Base-by-base conservation (phyloP, 2,113 vertebrate species). In the Scartelaos histophorus region DNA sequence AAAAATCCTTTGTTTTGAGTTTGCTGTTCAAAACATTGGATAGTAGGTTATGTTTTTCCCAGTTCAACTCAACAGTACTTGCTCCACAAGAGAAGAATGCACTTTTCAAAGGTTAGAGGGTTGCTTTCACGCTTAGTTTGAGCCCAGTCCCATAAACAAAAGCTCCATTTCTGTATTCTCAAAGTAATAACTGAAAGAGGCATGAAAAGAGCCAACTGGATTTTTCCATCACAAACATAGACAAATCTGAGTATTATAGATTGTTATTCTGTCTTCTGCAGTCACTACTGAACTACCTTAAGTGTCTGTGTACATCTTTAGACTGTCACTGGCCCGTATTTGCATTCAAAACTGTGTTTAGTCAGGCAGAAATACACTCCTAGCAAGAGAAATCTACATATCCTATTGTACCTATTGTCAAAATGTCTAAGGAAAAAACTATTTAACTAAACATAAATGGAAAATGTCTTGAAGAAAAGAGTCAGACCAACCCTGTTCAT, bases 221-320 rank as follows among this genome's bases (percentile, higher is more conserved):
- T 69, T 78, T 79, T 72, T 78, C 49, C 11, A 75, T 73, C 53
- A 67, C 76, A 79, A 84, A 76, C 9, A 4, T 2, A n/a, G 69
- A 70, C 13, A 7, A 16, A 56, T 17, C 3, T 75, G 24, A 58
- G 13, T 21, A 69, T 21, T 22, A 29, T 56, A 11, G 29, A 54
- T 54, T 54, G 19, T 21, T 19, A 19, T 60, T 68, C 13, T 35
- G 10, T 57, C 29, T 24, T 3, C 5, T 43, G 51, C 66, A 11
- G 29, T 25, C 45, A 53, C 2, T 38, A 22, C 13, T 66, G 43
- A 45, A 46, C 21, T 43, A 38, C 21, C 19, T 15, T 47, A 29
- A 15, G 15, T 65, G 22, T 69, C 3, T 70, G 17, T 25, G 2
- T 38, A 21, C 56, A 13, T 17, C 66, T 25, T 25, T 58, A 24